Conservation (phyloP, 2,113 vertebrate species). For the Salvelinus alpinus region DNA sequence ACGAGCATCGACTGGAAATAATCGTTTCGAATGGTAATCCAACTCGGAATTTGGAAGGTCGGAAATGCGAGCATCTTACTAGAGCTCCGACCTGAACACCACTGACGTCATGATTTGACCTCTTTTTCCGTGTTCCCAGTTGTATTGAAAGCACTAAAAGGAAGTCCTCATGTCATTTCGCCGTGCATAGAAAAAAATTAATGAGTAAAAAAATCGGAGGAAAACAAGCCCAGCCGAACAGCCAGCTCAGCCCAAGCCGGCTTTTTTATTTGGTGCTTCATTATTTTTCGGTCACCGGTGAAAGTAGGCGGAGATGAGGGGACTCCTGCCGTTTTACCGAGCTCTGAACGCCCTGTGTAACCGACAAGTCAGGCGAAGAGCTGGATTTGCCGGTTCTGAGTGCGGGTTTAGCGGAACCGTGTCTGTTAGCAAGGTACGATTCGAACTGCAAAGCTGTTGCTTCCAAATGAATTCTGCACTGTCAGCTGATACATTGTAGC, state of each 20-base stretch:
- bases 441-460: constrained; percentile 21
- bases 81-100: no score
- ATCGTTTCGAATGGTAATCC: no score
- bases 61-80: no score
- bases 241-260: constrained; percentile 53
- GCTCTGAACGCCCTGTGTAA: constrained; percentile 51
- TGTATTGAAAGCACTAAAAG: no score
- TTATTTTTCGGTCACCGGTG: constrained; percentile 16
- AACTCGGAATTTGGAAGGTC: no score
- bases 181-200: constrained; percentile 43
- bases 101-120: no score
- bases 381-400: constrained; percentile 54
- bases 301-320: constrained; percentile 56
- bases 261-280: constrained; percentile 2
- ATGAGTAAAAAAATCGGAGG: background rate
- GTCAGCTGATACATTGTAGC: constrained; percentile 16
- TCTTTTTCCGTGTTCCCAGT: no score
- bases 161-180: constrained; percentile 42
- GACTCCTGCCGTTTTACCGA: constrained; percentile 58
- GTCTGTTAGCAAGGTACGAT: constrained; percentile 64
- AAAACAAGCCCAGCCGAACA: constrained; percentile 14
- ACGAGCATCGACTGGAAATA: no score
- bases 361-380: constrained; percentile 54
- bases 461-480: constrained; percentile 12
- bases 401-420: constrained; percentile 68